Base-by-base conservation (phyloP, 2,113 vertebrate species). In the Mesembrinibis cayennensis region DNA sequence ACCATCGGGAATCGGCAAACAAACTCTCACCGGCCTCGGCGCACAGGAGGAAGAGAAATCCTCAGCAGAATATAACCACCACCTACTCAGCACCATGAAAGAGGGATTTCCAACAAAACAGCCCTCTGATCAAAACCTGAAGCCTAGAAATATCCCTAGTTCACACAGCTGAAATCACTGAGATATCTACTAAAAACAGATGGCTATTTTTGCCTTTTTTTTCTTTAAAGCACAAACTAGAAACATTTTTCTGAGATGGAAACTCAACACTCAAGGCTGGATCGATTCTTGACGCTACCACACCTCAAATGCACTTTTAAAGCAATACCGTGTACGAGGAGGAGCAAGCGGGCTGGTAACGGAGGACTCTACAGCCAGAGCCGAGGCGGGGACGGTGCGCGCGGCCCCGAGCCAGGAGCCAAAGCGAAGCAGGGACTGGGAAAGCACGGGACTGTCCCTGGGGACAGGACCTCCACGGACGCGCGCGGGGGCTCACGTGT, bases 291-390 rank as follows among this genome's bases (percentile, higher is more conserved):
- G 50, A 16, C 1, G 5, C 27, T 52, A 20, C 26, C 2, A 1
- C 61, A 9, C n/a, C 47, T 74, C 47, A 62, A 53, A 50, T 2
- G 27, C 3, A 1, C 36, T 81, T 56, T 56, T 21, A 50, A 19
- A 45, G 11, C 17, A 13, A 5, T 6, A 11, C 15, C 0, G 1
- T 4, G 45, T 4, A 7, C 0, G 11, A 45, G 22, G 49, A 66
- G 44, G 32, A 42, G 16, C 15, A 18, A 25, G 69, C 8, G 5
- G 55, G 40, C 19, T 32, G 53, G 16, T 9, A 23, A 19, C 1
- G 11, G 45, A 55, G 82, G 40, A 22, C 4, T 10, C 11, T 1
- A 19, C 6, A 49, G 42, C 14, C 18, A 1, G 34, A 62, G 53
- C 45, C 22, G 8, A 1, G 4, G 63, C 4, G 7, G 58, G 56